Percentiles rank a stretch among this genome's conserved stretches.
These are phyloP conservation scores for Dicrostonyx torquatus DNA, from an alignment of 2,797 vertebrate genomes.

Conservation along the genomic window DNA sequence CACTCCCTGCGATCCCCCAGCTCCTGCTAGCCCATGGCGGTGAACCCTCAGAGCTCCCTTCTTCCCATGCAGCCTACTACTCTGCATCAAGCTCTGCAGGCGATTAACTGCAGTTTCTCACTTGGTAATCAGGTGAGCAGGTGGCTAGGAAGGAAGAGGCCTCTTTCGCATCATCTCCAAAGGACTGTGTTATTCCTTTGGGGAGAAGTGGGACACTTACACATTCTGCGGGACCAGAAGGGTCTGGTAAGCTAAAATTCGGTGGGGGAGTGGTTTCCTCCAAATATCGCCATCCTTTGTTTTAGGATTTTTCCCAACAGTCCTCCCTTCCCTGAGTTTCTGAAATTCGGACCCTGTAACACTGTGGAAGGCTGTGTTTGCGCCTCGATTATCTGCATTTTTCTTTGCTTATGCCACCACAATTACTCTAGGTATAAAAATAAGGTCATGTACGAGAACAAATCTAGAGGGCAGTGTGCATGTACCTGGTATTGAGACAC, in stretches of 20 bases:
- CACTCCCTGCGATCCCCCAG: neutral
- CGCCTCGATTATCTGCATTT: neutral
- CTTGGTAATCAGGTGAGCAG: neutral
- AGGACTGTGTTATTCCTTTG: neutral
- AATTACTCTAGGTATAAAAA: neutral
- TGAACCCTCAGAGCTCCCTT: neutral
- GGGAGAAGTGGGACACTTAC: neutral
- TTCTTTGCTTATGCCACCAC: neutral
- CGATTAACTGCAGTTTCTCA: neutral
- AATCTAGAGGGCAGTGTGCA: neutral
- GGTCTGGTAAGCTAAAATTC: neutral
- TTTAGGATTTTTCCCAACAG: slow-evolving; percentile 4
- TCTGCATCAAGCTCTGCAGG: neutral
- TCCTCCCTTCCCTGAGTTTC: neutral
- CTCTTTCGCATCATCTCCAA: neutral
- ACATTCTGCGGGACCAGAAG: neutral
- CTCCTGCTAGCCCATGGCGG: neutral
- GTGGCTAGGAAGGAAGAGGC: neutral
- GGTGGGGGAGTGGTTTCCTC: neutral
- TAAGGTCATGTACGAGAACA: neutral
- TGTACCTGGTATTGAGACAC: neutral
- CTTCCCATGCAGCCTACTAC: neutral
- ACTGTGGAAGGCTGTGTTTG: neutral
- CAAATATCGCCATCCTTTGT: neutral
- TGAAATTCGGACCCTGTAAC: neutral